phyloP scores from a whole-genome alignment of 2,888 invertebrate species.

The Phlogophora meticulosa region DNA sequence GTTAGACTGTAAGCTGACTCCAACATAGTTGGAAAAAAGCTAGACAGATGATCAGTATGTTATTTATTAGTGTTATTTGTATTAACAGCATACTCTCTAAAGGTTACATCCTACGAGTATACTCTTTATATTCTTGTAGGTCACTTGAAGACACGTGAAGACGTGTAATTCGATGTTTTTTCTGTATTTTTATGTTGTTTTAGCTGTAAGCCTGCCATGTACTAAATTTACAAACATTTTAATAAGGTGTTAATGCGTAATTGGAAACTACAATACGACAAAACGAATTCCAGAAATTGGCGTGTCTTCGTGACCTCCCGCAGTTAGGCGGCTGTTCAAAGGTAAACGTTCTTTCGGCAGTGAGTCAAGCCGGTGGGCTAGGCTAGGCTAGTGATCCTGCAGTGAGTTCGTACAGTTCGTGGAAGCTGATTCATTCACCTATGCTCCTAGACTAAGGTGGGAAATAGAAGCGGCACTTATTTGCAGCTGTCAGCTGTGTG shows the following conservation, averaged over 20 bases:
- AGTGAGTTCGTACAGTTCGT: constrained; percentile 48
- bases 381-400: constrained; percentile 27
- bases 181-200: too few species aligned
- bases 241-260: constrained; percentile 8
- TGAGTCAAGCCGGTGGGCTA: constrained; percentile 58
- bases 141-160: too few species aligned
- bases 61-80: too few species aligned
- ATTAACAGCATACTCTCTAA: too few species aligned
- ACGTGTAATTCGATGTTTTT: too few species aligned
- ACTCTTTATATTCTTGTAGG: too few species aligned
- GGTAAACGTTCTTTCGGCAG: constrained; percentile 54
- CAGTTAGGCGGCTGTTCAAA: constrained; percentile 52
- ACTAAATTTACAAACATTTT: constrained; percentile 8
- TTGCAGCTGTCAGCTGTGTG: too few species aligned
- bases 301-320: constrained; percentile 52
- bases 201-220: too few species aligned
- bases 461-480: constrained; percentile 26
- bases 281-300: constrained; percentile 44
- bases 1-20: too few species aligned
- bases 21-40: too few species aligned
- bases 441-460: not conserved
- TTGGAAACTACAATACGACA: constrained; percentile 17
- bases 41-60: too few species aligned
- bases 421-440: constrained; percentile 58
- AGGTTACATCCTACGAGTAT: too few species aligned